Evolutionary conservation across 64 coral and sea anemone species (phyloP), one percentile per base, ranked within the genome.

Genomic region (Actinia tenebrosa): DNA sequence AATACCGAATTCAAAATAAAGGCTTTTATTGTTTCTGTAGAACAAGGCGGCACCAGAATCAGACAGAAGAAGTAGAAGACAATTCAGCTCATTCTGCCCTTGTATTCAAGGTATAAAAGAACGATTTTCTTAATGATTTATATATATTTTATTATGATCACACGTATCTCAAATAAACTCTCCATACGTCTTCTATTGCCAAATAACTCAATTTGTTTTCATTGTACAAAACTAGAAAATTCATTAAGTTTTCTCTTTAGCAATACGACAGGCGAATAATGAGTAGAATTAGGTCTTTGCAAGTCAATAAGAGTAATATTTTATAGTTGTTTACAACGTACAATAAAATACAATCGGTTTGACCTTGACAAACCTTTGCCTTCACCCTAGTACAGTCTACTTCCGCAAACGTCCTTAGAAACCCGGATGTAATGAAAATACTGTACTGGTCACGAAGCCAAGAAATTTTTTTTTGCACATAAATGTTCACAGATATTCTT

Each of bases 101-200:
- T 86, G 89, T 64, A 37, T 79, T 11, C 83, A 91, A 91, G 89
- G 89, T 91, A 89, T 20, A 83, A 18, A 16, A 45, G 26, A 37
- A 75, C 69, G n/a, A 27, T 75, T 27, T 75, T 66, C n/a, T n/a
- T 5, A 6, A 75, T 27, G 10, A 75, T 27, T 30, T 30, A 22
- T 23, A 66, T 71, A 37, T 37, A 30, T 75, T 14, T 42, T 14
- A 75, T 14, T 42, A 15, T 3, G 14, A 30, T 22, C 3, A 20
- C 17, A 66, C 63, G 22, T n/a, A 66, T 0, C 63, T 66, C 2
- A n/a, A 42, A 14, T 43, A 42, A 75, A 66, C 63, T 66, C 13
- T 72, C 22, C 10, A 50, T 7, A 75, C 7, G 42, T 42, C 26
- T 27, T 10, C 47, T 75, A 14, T 75, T 42, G 42, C 11, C 26